phyloP scores from a whole-genome alignment of 2,888 invertebrate species.

The Cylloceria caligata region DNA sequence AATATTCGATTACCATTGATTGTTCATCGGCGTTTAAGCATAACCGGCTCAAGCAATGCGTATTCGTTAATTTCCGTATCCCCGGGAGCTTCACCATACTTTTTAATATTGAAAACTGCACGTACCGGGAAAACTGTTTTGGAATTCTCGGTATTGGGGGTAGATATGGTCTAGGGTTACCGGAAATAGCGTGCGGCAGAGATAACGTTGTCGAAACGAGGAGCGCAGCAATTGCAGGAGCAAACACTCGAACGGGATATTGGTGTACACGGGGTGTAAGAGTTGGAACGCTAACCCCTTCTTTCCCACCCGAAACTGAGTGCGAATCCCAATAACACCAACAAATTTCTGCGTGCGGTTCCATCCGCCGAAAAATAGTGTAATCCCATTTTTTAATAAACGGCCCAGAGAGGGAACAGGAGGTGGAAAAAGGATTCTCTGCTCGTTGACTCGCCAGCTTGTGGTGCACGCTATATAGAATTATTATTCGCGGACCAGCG shows the following conservation, averaged over 20 bases:
- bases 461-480: conserved; percentile 49
- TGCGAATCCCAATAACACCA: conserved; percentile 51
- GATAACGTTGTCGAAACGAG: conserved; percentile 11
- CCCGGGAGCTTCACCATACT: neutral
- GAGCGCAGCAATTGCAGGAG: conserved; percentile 15
- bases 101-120: conserved; percentile 27
- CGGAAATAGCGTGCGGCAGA: neutral
- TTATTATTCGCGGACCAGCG: conserved; percentile 66
- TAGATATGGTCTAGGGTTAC: conserved; percentile 5
- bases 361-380: conserved; percentile 9
- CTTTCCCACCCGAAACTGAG: neutral
- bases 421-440: conserved; percentile 53
- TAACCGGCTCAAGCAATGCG: neutral
- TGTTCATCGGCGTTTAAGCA: neutral
- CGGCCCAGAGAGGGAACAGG: conserved; percentile 25
- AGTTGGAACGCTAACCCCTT: conserved; percentile 18
- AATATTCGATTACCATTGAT: conserved; percentile 20
- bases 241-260: conserved; percentile 47
- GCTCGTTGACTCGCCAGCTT: conserved; percentile 8
- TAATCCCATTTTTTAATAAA: conserved; percentile 66
- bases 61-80: conserved; percentile 25
- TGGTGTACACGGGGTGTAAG: conserved; percentile 32
- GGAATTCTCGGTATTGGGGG: neutral
- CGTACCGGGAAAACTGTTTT: conserved; percentile 13
- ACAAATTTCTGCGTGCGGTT: conserved; percentile 4